phyloP scores from a whole-genome alignment of 1,140 invertebrate species.

The Belonocnema kinseyi region DNA sequence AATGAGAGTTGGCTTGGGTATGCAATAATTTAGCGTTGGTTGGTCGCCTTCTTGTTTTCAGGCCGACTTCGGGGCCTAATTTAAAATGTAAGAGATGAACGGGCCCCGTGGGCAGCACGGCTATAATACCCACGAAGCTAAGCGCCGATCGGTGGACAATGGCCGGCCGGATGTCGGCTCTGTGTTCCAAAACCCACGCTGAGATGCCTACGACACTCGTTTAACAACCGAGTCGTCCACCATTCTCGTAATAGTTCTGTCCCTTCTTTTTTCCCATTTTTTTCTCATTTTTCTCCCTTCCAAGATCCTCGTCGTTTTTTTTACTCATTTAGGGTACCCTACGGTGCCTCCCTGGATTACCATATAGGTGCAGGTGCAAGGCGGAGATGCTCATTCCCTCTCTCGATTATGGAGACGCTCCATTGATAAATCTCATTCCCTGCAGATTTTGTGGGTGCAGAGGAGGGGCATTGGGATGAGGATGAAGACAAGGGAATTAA shows the following conservation, averaged over 20 bases:
- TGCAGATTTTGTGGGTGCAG: neutral
- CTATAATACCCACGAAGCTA: conserved; percentile 53
- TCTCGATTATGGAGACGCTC: conserved; percentile 15
- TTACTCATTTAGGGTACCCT: conserved; percentile 41
- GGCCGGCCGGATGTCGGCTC: conserved; percentile 63
- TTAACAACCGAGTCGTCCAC: conserved; percentile 48
- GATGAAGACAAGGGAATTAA: neutral
- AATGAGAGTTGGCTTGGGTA: conserved; percentile 6
- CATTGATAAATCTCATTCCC: conserved; percentile 33
- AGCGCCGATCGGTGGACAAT: conserved; percentile 68
- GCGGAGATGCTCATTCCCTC: conserved; percentile 39
- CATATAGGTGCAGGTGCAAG: conserved; percentile 56
- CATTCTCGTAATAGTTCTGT: conserved; percentile 51
- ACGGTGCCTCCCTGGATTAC: conserved; percentile 44
- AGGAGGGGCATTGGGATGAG: too few species aligned
- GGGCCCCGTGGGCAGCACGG: conserved; percentile 50
- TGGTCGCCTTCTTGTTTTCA: conserved; percentile 9
- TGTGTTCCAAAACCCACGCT: conserved; percentile 69
- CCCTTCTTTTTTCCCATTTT: conserved; percentile 44
- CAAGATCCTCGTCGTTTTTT: conserved; percentile 28
- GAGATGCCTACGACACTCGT: conserved; percentile 56
- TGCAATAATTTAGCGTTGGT: conserved; percentile 18
- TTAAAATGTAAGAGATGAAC: conserved; percentile 44
- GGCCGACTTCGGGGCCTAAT: conserved; percentile 14
- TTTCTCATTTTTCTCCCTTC: conserved; percentile 41